phyloP scores from a whole-genome alignment of 2,113 vertebrate genomes.

The Cavia porcellus region DNA sequence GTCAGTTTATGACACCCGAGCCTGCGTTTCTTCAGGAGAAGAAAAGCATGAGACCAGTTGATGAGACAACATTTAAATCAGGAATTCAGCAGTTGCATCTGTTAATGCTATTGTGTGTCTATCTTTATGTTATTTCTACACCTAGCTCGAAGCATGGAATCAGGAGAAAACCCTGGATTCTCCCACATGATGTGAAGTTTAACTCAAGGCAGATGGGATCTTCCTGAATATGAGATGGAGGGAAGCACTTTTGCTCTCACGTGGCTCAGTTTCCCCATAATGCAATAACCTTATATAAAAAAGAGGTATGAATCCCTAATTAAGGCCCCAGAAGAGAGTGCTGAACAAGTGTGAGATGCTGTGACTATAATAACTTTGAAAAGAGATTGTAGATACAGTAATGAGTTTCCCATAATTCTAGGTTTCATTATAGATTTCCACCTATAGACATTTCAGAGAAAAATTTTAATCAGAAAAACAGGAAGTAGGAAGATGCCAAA shows the following conservation, averaged over 20 bases:
- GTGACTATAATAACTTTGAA: fast-evolving
- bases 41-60: too few relatives aligned
- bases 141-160: too few relatives aligned
- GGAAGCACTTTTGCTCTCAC: not conserved
- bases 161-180: not conserved
- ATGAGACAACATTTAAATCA: not conserved
- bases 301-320: too few relatives aligned
- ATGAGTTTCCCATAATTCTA: not conserved
- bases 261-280: not conserved
- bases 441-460: not conserved
- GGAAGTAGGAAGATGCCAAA: too few relatives aligned
- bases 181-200: not conserved
- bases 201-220: too few relatives aligned
- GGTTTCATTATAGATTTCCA: not conserved
- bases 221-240: fast-evolving
- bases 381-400: not conserved
- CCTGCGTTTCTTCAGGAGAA: not conserved
- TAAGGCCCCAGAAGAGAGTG: too few relatives aligned
- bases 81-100: not conserved
- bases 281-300: not conserved
- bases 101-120: too few relatives aligned
- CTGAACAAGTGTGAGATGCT: not conserved
- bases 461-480: not conserved
- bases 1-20: fast-evolving
- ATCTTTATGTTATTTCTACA: too few relatives aligned